A percentile compares a stretch with the other conserved stretches of the same genome.
These are phyloP conservation scores for Orchestia grillus DNA, from an alignment of 1,140 invertebrate species.

Conservation along the genomic window DNA sequence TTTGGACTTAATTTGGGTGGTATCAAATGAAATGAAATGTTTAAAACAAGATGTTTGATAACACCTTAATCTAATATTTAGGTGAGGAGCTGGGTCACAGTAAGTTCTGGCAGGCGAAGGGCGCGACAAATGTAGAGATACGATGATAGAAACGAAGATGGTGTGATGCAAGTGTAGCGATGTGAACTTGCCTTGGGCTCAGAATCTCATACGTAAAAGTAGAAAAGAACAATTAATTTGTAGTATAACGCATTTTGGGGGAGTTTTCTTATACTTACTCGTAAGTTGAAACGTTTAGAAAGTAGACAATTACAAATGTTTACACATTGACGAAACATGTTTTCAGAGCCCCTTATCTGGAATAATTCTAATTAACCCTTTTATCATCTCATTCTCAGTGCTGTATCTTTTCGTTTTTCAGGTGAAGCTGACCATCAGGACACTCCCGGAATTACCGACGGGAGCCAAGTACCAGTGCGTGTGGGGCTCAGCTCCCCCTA, in stretches of 20 bases:
- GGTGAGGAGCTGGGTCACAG: not conserved
- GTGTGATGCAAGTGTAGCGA: too few relatives aligned
- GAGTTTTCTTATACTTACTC: not conserved
- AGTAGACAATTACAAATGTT: not conserved
- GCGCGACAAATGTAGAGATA: not conserved
- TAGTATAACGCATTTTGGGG: not conserved
- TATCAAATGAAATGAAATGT: not conserved
- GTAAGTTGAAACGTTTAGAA: not conserved
- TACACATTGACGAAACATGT: not conserved
- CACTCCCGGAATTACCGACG: conserved; percentile 87
- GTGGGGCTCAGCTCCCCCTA: conserved; percentile 82
- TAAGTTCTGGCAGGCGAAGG: not conserved
- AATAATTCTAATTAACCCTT: not conserved
- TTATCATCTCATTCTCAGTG: not conserved
- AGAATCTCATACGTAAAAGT: too few relatives aligned
- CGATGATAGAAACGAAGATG: not conserved
- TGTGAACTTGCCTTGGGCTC: too few relatives aligned
- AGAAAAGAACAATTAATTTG: not conserved
- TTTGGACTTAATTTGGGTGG: not conserved
- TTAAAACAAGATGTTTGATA: not conserved
- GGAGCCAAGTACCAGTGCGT: conserved; percentile 95
- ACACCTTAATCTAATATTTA: not conserved
- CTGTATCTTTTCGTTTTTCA: conserved; percentile 69
- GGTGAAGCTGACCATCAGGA: conserved; percentile 88
- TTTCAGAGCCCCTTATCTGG: not conserved